These are phyloP conservation scores for Tragulus kanchil DNA, from an alignment of 2,113 vertebrate species.

Conservation along the genomic window DNA sequence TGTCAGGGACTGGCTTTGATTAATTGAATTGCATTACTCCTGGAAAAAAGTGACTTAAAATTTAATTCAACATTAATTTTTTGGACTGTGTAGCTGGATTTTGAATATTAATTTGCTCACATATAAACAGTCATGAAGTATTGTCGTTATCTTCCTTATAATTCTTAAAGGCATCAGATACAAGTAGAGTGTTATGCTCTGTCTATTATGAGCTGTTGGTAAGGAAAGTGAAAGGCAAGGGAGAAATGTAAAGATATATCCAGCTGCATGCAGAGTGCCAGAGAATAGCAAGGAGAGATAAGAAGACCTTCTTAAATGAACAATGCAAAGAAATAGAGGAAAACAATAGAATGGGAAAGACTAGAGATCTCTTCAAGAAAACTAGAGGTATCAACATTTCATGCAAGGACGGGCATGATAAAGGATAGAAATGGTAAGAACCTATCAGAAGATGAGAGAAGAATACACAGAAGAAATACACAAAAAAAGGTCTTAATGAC, in stretches of 20 bases:
- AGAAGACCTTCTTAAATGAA: not conserved
- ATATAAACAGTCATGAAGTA: slow-evolving; percentile 24
- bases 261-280: not conserved
- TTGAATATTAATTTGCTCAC: slow-evolving; percentile 65
- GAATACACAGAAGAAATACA: too few species aligned
- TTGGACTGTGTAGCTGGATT: not conserved
- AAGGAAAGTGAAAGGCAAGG: not conserved
- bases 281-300: not conserved
- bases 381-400: too few species aligned
- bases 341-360: not conserved
- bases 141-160: slow-evolving; percentile 45
- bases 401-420: too few species aligned
- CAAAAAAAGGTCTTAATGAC: too few species aligned
- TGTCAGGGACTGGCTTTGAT: slow-evolving; percentile 12
- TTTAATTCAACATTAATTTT: not conserved
- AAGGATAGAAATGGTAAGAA: too few species aligned
- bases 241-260: not conserved
- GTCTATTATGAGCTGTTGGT: not conserved
- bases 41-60: not conserved
- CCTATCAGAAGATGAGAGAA: too few species aligned
- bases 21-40: slow-evolving; percentile 34
- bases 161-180: slow-evolving; percentile 27
- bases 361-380: too few species aligned
- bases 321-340: not conserved
- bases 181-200: not conserved